phyloP scores from a whole-genome alignment of 2,888 invertebrate genomes.

The Ceraclea dissimilis region DNA sequence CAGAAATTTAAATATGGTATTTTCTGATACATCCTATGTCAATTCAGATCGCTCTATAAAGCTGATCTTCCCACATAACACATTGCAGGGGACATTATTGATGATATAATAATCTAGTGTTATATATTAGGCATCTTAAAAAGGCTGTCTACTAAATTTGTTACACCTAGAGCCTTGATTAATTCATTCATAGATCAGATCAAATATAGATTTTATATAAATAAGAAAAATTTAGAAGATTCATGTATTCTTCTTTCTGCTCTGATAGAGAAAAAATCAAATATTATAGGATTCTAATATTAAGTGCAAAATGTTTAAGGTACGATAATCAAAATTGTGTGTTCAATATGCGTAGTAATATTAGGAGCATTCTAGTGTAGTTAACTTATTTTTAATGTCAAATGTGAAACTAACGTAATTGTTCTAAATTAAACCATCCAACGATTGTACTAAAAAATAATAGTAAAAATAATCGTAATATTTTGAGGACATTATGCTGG shows the following conservation, averaged over 20 bases:
- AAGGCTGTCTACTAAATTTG: constrained; percentile 12
- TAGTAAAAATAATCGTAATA: too few relatives aligned
- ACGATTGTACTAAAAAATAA: too few relatives aligned
- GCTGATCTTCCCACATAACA: constrained; percentile 12
- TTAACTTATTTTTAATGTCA: too few relatives aligned
- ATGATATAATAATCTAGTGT: constrained; percentile 7
- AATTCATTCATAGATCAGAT: constrained; percentile 10
- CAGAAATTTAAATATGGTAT: too few relatives aligned
- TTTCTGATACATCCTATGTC: too few relatives aligned
- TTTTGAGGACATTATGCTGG: too few relatives aligned
- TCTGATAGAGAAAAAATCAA: constrained; percentile 4
- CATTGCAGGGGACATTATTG: constrained; percentile 9
- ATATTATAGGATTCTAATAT: not conserved
- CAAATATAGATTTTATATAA: constrained; percentile 21
- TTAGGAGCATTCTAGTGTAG: too few relatives aligned
- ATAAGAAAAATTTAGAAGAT: constrained; percentile 4
- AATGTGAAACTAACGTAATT: too few relatives aligned
- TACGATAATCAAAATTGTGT: too few relatives aligned
- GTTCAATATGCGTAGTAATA: too few relatives aligned
- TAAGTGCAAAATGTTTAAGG: constrained; percentile 2
- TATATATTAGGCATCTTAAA: constrained; percentile 1
- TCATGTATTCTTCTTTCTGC: constrained; percentile 5
- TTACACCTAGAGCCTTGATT: constrained; percentile 21
- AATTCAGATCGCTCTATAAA: not conserved
- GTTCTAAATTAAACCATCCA: too few relatives aligned